Conservation (phyloP, 2,797 vertebrate genomes). For the Sebastes hubbsi region DNA sequence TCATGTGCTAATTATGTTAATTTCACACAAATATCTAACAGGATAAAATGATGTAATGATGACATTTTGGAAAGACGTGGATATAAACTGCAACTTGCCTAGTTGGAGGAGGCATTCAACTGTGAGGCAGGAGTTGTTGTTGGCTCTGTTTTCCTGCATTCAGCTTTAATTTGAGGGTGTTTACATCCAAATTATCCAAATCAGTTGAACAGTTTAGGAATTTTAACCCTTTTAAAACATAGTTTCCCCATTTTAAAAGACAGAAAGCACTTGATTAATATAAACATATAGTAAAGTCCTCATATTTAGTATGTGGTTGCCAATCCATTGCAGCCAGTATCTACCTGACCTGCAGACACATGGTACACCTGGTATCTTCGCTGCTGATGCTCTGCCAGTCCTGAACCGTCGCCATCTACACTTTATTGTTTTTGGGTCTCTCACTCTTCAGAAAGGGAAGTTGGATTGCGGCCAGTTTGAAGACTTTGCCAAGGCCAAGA, state of each 20-base stretch:
- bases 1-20: neutral
- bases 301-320: neutral
- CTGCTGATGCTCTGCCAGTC: neutral
- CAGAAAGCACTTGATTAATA: neutral
- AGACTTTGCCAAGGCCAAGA: neutral
- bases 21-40: neutral
- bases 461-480: neutral
- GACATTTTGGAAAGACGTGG: neutral
- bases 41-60: neutral
- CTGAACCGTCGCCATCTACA: neutral
- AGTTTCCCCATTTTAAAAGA: neutral
- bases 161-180: neutral
- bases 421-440: neutral
- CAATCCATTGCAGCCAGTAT: neutral
- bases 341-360: neutral
- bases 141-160: neutral
- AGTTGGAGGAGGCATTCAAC: neutral
- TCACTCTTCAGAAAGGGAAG: neutral
- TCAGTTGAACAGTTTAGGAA: neutral
- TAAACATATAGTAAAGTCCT: neutral
- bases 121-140: neutral
- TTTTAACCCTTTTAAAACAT: neutral
- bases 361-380: neutral
- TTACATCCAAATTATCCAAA: neutral
- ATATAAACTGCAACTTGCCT: neutral